Evolutionary conservation across 2,888 invertebrate genomes (phyloP).

Genomic region (Loripinus fragilis): DNA sequence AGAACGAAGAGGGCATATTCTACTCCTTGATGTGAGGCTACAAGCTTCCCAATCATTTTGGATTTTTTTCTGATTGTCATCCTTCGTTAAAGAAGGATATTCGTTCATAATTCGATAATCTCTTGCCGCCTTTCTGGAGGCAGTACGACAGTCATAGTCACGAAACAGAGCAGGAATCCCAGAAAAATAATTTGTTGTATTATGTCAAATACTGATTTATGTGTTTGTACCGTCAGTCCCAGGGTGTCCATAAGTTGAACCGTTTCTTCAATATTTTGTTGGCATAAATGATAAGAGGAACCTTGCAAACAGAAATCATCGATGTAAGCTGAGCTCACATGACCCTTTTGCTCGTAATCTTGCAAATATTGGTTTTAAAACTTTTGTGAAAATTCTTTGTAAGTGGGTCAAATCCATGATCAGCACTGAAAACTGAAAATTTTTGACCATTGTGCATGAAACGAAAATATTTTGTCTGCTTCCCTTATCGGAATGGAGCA

Average conservation of each 20-base stretch:
- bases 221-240: conserved; percentile 52
- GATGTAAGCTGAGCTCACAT: conserved; percentile 39
- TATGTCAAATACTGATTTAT: conserved; percentile 52
- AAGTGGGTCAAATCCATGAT: conserved; percentile 35
- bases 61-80: conserved; percentile 43
- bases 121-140: conserved; percentile 26
- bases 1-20: conserved; percentile 50
- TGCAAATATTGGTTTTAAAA: conserved; percentile 51
- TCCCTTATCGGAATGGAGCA: conserved; percentile 32
- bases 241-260: conserved; percentile 4
- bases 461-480: conserved; percentile 47
- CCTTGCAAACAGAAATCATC: conserved; percentile 21
- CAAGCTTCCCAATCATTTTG: conserved; percentile 47
- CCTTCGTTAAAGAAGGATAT: conserved; percentile 4
- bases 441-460: conserved; percentile 32
- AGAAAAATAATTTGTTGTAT: conserved; percentile 47
- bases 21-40: conserved; percentile 49
- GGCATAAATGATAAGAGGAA: conserved; percentile 24
- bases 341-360: conserved; percentile 29
- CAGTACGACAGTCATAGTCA: neutral
- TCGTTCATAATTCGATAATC: neutral
- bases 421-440: conserved; percentile 35
- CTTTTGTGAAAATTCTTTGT: conserved; percentile 43
- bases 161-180: conserved; percentile 53
- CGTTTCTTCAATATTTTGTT: conserved; percentile 30